A percentile compares a stretch with the other conserved stretches of the same genome.
Evolutionary conservation across 2,797 vertebrate species (phyloP).

Genomic region (Danio jaintianensis): DNA sequence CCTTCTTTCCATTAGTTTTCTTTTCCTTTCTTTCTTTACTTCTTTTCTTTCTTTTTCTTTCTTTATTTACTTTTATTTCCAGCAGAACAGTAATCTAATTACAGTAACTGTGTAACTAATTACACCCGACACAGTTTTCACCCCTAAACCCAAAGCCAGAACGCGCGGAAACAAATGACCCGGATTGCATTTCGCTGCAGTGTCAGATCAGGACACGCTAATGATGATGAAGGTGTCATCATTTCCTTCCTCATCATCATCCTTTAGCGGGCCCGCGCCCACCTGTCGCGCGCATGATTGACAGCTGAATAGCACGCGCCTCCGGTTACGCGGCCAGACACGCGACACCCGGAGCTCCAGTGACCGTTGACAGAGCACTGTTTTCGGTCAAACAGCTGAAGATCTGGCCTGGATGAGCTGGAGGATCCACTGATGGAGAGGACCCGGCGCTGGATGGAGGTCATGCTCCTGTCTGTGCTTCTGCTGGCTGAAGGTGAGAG

Average conservation of each 20-base stretch:
- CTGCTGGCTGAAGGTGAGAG: slow-evolving; percentile 20
- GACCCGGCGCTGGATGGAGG: neutral
- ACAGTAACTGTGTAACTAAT: too few species aligned
- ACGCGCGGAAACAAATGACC: neutral
- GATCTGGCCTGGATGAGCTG: neutral
- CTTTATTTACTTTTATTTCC: too few species aligned
- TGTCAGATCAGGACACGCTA: neutral
- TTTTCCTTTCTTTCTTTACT: too few species aligned
- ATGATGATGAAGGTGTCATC: slow-evolving; percentile 13
- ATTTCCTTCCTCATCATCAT: slow-evolving; percentile 15
- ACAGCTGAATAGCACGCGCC: slow-evolving; percentile 68
- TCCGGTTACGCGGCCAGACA: slow-evolving; percentile 72
- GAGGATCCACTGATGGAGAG: slow-evolving; percentile 23
- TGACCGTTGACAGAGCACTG: slow-evolving; percentile 61
- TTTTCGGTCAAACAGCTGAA: neutral
- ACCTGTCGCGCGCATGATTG: slow-evolving; percentile 64
- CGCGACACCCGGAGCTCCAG: slow-evolving; percentile 78
- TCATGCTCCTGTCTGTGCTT: slow-evolving; percentile 2
- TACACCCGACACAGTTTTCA: too few species aligned
- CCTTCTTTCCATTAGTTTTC: too few species aligned
- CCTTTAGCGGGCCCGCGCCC: slow-evolving; percentile 47
- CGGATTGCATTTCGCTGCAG: neutral
- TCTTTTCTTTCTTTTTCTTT: too few species aligned
- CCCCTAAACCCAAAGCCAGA: neutral
- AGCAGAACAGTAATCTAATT: too few species aligned